Conservation (phyloP, 2,888 invertebrate species). For the Shargacucullia verbasci region DNA sequence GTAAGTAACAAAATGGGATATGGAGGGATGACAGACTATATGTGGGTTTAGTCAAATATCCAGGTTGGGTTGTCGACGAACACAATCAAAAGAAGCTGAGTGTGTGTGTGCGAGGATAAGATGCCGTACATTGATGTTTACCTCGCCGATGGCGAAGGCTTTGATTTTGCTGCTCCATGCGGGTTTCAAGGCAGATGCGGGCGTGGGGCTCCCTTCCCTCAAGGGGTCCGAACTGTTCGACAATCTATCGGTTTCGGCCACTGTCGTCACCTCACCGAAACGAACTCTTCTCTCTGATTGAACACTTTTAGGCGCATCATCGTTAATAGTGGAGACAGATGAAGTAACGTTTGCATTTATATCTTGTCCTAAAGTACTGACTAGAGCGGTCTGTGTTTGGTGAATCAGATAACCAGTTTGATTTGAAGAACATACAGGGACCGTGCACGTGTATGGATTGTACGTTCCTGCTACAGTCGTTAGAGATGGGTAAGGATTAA, state of each 20-base stretch:
- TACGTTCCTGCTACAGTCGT: conserved; percentile 86
- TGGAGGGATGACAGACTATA: conserved; percentile 74
- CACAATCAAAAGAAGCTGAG: conserved; percentile 88
- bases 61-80: conserved; percentile 83
- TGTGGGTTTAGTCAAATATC: conserved; percentile 76
- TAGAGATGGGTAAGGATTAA: conserved; percentile 83
- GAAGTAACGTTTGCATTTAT: conserved; percentile 80
- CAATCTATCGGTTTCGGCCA: conserved; percentile 77
- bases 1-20: conserved; percentile 78
- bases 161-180: conserved; percentile 88
- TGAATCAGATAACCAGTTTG: conserved; percentile 65
- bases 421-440: conserved; percentile 73
- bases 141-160: conserved; percentile 89
- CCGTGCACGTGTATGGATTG: conserved; percentile 82
- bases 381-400: conserved; percentile 69
- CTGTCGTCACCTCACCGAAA: conserved; percentile 84
- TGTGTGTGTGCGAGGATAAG: conserved; percentile 77
- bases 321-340: conserved; percentile 65
- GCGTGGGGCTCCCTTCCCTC: conserved; percentile 78
- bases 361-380: conserved; percentile 75
- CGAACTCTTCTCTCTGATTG: conserved; percentile 86
- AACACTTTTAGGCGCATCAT: conserved; percentile 77
- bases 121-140: conserved; percentile 86
- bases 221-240: conserved; percentile 77
- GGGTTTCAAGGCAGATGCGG: conserved; percentile 80